Evolutionary conservation across 2,797 vertebrate genomes (phyloP), one percentile per base, ranked within the genome.

Genomic region (Galaxias olidus): DNA sequence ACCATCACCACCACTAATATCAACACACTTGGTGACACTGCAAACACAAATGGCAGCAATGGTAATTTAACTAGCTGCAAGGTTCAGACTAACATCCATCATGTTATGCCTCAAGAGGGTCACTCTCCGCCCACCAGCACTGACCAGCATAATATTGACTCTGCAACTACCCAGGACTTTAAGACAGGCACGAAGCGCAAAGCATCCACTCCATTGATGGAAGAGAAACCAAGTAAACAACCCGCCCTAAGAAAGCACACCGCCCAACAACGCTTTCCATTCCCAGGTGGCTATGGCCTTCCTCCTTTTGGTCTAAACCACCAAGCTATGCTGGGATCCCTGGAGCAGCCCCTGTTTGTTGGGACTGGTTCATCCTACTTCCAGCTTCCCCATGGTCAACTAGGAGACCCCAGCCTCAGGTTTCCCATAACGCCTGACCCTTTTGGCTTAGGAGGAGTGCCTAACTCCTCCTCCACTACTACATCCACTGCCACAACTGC

Each of bases 351-450:
- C 43, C 87, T 95, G 69, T 95, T 94, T 75, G 87, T 95, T 92
- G 94, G 95, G 66, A 69, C 93, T 41, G 89, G 92, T 63, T 93
- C 93, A 20, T 92, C 94, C 82, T 97, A 94, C 69, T 96, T 94
- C 89, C 94, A 94, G 86, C 88, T 93, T 57, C 89, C 95, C 76
- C 92, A 93, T 74, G 80, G 88, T 72, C 92, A 95, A 77, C 88
- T 96, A 72, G 89, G 93, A 46, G 94, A 96, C 81, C 89, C 94
- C 68, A 86, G 90, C 72, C 91, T 94, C 87, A 90, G 94, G 86
- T 95, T 95, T 80, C 91, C 93, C 79, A 87, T 93, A 90, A 93
- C 91, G 90, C 92, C 94, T 72, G 95, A 97, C 86, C 87, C 93
- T 74, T 89, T 84, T 12, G 68, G 82, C 48, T 86, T 95, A 80